These are phyloP conservation scores for Macrocentrus cingulum DNA, from an alignment of 1,140 invertebrate species.

Conservation along the genomic window DNA sequence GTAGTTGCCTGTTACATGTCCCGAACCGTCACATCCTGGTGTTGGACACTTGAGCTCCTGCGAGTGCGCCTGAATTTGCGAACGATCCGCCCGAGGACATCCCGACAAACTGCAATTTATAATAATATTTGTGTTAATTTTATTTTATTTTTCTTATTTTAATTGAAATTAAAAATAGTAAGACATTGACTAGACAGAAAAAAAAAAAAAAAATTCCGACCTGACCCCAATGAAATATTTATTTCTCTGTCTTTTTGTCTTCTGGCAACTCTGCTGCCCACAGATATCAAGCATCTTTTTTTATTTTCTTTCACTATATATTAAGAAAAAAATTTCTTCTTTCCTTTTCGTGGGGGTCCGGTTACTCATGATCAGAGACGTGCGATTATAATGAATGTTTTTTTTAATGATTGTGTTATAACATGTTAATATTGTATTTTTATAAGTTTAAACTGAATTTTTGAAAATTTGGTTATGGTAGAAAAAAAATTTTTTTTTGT, in stretches of 20 bases:
- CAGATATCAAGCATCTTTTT: conserved; percentile 13
- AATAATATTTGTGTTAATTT: too few species aligned
- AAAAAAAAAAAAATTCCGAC: conserved; percentile 55
- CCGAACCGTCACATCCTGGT: conserved; percentile 86
- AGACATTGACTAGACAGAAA: conserved; percentile 39
- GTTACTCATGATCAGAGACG: conserved; percentile 33
- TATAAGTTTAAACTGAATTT: too few species aligned
- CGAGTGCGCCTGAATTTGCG: conserved; percentile 74
- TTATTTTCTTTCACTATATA: background rate
- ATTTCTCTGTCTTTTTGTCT: too few species aligned
- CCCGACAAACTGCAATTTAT: conserved; percentile 72
- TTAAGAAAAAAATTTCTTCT: background rate
- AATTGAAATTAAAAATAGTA: conserved; percentile 41
- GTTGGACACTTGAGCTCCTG: conserved; percentile 88
- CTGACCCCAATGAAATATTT: conserved; percentile 54
- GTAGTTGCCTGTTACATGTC: conserved; percentile 84
- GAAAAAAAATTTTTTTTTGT: too few species aligned
- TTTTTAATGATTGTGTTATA: too few species aligned
- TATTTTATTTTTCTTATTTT: too few species aligned
- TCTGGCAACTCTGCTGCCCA: conserved; percentile 50
- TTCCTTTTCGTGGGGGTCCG: conserved; percentile 57
- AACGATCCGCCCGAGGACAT: conserved; percentile 74
- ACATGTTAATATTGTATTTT: too few species aligned
- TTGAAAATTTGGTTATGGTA: too few species aligned
- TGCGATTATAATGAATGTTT: too few species aligned